Base-by-base conservation (phyloP, 1,140 invertebrate genomes). In the Drosophila tsacasi region DNA sequence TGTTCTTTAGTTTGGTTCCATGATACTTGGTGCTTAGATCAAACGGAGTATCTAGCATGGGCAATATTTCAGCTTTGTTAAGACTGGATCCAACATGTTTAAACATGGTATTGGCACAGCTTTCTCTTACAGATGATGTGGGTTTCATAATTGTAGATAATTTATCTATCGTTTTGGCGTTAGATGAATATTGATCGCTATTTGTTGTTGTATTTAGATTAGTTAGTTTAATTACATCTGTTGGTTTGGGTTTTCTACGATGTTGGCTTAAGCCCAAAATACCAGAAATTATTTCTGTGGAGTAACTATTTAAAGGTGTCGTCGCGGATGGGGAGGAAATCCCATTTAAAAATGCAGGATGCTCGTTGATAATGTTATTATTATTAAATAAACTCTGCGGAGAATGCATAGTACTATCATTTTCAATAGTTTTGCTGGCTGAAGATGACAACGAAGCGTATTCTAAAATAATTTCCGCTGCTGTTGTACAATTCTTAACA, bases 401-500 rank as follows among this genome's bases (percentile, higher is more conserved):
- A 13, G 66, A 67, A 15, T 57, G 49, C 49, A 55, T 81, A 25
- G 9, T 37, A 30, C 12, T 46, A 59, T 19, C 50, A 44, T 37
- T 55, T 32, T 79, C 52, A 35, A 15, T 40, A 44, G 39, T 40
- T 75, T 64, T 30, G 30, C 3, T 44, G n/a, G 49, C 39, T n/a
- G 68, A 37, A 25, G 68, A 46, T 12, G 71, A 76, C 30, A 78
- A 66, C 1, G 86, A 91, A 1, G 83, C 81, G 42, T 82, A 92
- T 54, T 92, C 91, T 21, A 92, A 57, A n/a, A 92, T 80, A 8
- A 92, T 87, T 55, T 92, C 91, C 30, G 84, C 86, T 8, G 91
- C 83, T 15, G 83, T 86, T 15, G 63, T 76, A 30, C 76, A 64
- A 12, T 52, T 50, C 9, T 71, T 52, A 2, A 66, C 32, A 15